Conservation (phyloP, 2,797 vertebrate genomes). For the Nasua narica region DNA sequence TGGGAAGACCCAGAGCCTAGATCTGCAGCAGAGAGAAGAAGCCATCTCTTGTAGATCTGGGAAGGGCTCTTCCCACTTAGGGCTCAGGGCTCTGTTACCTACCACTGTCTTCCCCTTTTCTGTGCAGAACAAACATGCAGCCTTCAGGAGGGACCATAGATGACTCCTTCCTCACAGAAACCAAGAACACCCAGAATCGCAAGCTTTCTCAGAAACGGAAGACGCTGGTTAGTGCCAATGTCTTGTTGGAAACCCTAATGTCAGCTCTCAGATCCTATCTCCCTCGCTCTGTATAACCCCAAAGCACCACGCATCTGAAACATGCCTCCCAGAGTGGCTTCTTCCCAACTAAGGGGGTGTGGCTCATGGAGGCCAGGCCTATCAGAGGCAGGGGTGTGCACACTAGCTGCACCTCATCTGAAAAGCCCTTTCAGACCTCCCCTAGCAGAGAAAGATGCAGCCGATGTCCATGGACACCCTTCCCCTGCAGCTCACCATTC, state of each 20-base stretch:
- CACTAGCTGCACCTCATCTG: neutral
- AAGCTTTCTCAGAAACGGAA: constrained; percentile 60
- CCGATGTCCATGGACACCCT: neutral
- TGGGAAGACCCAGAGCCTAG: neutral
- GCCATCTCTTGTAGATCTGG: neutral
- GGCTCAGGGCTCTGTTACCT: neutral
- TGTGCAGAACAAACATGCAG: constrained; percentile 6
- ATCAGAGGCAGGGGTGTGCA: neutral
- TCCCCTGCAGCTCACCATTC: neutral
- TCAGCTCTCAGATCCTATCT: neutral
- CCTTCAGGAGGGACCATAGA: neutral
- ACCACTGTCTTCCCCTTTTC: constrained; percentile 39
- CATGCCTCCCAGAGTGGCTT: neutral
- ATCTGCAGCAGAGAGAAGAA: neutral
- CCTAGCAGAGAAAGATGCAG: neutral
- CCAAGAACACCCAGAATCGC: neutral
- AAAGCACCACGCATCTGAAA: neutral
- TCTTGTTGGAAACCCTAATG: neutral
- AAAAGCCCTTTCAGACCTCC: neutral
- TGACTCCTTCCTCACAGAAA: neutral
- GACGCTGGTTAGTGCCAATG: constrained; percentile 58
- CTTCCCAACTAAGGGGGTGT: neutral
- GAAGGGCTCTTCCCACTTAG: neutral
- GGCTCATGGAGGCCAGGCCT: neutral
- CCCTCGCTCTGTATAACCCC: neutral